A percentile compares a stretch with the other conserved stretches of the same genome.
phyloP scores from a whole-genome alignment of 2,113 vertebrate species.

The Trochalopteron elliotii region DNA sequence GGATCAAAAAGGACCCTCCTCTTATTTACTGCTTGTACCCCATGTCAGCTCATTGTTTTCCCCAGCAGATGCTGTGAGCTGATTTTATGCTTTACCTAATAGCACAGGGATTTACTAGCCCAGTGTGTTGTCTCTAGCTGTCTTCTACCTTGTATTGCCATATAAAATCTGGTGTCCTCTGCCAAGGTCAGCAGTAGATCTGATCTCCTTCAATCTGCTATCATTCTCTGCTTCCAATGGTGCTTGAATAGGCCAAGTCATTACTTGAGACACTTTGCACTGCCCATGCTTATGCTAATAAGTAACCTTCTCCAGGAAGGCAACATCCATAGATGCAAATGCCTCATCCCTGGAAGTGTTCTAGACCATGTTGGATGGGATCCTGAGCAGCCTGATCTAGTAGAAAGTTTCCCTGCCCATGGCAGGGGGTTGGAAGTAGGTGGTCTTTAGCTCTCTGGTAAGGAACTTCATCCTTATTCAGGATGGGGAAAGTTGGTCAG shows the following conservation, averaged over 20 bases:
- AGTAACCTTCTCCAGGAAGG: not conserved
- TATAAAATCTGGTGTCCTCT: not conserved
- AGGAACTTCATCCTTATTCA: not conserved
- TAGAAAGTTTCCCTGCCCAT: not conserved
- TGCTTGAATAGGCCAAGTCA: not conserved
- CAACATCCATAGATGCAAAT: not conserved
- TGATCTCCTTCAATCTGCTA: not conserved
- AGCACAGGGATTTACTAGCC: not conserved
- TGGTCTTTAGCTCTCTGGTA: not conserved
- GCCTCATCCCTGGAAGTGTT: not conserved
- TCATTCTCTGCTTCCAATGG: not conserved
- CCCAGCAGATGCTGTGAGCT: not conserved
- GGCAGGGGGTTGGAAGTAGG: not conserved
- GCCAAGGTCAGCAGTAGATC: not conserved
- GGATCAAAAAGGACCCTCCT: not conserved
- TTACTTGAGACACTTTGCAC: not conserved
- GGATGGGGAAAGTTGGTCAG: not conserved
- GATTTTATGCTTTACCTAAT: constrained; percentile 22
- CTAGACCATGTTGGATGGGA: not conserved
- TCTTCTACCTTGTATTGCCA: not conserved
- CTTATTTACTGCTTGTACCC: not conserved
- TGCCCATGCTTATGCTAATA: not conserved
- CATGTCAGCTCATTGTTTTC: not conserved
- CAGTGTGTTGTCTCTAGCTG: not conserved
- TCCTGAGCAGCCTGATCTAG: not conserved